Evolutionary conservation across 2,888 invertebrate genomes (phyloP).

Genomic region (Hydrotaea cyrtoneurina): DNA sequence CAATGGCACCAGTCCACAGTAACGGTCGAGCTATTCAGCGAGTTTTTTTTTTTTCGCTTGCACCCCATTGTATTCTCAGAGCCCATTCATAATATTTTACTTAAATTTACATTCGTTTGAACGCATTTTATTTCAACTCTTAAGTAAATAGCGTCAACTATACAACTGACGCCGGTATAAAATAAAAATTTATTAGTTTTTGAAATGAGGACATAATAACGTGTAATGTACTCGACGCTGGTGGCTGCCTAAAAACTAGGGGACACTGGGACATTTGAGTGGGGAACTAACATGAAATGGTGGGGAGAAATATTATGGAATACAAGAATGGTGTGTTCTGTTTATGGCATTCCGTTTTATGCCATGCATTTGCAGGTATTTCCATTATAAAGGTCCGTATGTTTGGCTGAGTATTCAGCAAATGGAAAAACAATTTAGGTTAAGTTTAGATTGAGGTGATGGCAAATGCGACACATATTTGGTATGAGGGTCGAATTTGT

Average conservation of each 20-base stretch:
- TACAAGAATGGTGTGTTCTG: no score
- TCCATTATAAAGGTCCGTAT: background rate
- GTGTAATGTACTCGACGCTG: background rate
- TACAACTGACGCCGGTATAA: background rate
- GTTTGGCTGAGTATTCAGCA: background rate
- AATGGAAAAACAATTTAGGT: background rate
- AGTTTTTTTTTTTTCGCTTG: background rate
- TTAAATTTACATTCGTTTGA: background rate
- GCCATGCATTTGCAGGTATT: background rate
- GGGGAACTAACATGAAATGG: background rate
- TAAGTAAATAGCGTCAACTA: background rate
- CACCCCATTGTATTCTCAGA: background rate
- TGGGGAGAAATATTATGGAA: no score
- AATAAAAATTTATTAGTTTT: slow-evolving; percentile 26
- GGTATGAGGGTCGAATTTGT: no score
- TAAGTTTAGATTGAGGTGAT: slow-evolving; percentile 1
- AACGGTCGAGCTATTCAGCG: background rate
- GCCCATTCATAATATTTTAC: background rate
- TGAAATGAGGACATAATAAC: slow-evolving; percentile 6
- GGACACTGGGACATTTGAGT: background rate
- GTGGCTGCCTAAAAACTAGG: slow-evolving; percentile 24
- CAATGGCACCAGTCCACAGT: background rate
- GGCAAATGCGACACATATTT: no score
- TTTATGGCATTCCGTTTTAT: slow-evolving; percentile 24
- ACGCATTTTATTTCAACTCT: background rate